Base-by-base conservation (phyloP, 2,113 vertebrate genomes). In the Hyaena hyaena region DNA sequence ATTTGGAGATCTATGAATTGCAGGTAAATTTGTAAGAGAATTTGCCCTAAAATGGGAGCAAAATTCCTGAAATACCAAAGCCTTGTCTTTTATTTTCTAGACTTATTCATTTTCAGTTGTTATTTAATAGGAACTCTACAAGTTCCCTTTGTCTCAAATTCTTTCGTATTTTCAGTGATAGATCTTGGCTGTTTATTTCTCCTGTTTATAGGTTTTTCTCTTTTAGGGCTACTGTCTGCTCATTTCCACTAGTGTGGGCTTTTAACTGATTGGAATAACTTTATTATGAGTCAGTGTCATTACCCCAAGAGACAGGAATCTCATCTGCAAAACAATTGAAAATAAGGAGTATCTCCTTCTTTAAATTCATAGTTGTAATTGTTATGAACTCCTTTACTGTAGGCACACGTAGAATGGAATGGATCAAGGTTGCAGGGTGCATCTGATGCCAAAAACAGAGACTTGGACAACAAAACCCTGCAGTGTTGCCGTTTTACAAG, bases 281-380 rank as follows among this genome's bases (percentile, higher is more conserved):
- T 85, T 39, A 86, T 86, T 68, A 66, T 55, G 17, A 83, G 17
- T 73, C 58, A 86, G 14, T 53, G 15, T 55, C 73, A 10, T 82
- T 94, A 31, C 39, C 17, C 31, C 39, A 90, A 85, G 35, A 94
- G 77, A 81, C 48, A 84, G 35, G 11, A 93, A 73, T 93, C n/a
- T 93, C 35, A 80, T 58, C 63, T 96, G 48, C 9, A 92, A 90
- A 83, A 74, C 66, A 92, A 79, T 33, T 92, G 71, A 86, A 93
- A 96, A 85, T 35, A 88, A 88, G 5, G 12, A 10, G 23, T 17
- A 65, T 69, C 63, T 94, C 69, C 86, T 95, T 73, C 10, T 95
- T 73, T 48, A 71, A 82, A 85, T 24, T 90, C 58, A 53, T 9
- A 31, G 17, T 17, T 55, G 31, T 24, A 63, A 61, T 63, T 55